Conservation (phyloP, 1,140 invertebrate species). For the Neomicropteryx cornuta region DNA sequence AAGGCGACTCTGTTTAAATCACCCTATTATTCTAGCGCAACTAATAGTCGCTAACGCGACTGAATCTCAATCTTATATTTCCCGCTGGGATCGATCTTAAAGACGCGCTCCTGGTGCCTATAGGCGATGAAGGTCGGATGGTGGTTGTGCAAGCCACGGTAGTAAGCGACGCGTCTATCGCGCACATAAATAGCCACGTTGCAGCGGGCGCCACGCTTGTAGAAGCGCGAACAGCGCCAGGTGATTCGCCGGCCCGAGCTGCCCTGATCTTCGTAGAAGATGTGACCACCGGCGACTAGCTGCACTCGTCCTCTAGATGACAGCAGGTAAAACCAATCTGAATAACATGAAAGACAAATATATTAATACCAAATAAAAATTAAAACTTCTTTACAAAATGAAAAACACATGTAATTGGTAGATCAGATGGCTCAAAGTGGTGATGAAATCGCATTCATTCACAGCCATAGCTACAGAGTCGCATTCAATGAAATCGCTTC, state of each 20-base stretch:
- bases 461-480: no score
- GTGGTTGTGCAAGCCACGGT: constrained; percentile 12
- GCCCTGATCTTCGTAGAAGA: constrained; percentile 13
- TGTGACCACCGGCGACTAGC: constrained; percentile 11
- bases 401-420: no score
- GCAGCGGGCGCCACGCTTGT: constrained; percentile 11
- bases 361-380: no score
- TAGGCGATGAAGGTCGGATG: constrained; percentile 10
- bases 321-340: constrained; percentile 14
- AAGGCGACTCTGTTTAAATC: no score
- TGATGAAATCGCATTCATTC: no score
- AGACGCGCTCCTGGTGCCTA: constrained; percentile 9
- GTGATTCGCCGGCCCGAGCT: constrained; percentile 12
- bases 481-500: no score
- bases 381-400: no score
- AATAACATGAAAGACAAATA: constrained; percentile 2
- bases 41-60: no score
- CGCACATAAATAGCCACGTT: constrained; percentile 12
- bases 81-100: constrained; percentile 10
- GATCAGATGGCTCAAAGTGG: no score
- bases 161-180: constrained; percentile 9
- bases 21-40: no score
- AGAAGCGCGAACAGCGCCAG: constrained; percentile 13
- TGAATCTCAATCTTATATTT: constrained; percentile 16
- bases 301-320: constrained; percentile 12